Base-by-base conservation (phyloP, 2,888 invertebrate species). In the Dione juno region DNA sequence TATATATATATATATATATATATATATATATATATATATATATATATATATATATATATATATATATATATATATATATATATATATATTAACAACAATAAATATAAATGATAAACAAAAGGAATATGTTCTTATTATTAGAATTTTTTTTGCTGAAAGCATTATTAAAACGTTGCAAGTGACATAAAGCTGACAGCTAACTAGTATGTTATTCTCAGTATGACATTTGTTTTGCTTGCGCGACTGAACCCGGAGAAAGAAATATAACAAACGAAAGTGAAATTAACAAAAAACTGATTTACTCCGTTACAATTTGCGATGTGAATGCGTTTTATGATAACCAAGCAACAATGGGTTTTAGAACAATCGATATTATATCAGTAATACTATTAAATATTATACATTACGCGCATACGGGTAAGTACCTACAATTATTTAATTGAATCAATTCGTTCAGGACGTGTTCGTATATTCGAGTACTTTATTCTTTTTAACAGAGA, bases 401-500 rank as follows among this genome's bases (percentile, higher is more conserved):
- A 74, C 88, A 87, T 76, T 85, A 83, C 81, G 83, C 84, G 75
- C 84, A 81, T 79, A 74, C 79, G 80, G 91, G 93, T 93, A 88
- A 91, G 92, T 88, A 69, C 54, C 69, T 64, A 85, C 92, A 84
- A 92, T 93, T 91, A 93, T 92, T 90, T 92, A 93, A 93, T 93
- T 92, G 92, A 93, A 87, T 88, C 91, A 92, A 92, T 91, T 89
- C 84, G 81, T 85, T 80, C 82, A 77, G 82, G 81, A 80, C 82
- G 82, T 84, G 82, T 16, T 35, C 54, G 54, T 54, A 85, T 85
- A 86, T 85, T 81, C 80, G 78, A 82, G 80, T 81, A 82, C 80
- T 82, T 83, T 84, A 88, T 89, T 90, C 85, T 89, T 90, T 92
- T 90, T 92, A 93, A 92, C 93, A 93, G 93, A 90, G 77, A 81